Evolutionary conservation across 2,888 invertebrate species (phyloP).

Genomic region (Lysandra coridon): DNA sequence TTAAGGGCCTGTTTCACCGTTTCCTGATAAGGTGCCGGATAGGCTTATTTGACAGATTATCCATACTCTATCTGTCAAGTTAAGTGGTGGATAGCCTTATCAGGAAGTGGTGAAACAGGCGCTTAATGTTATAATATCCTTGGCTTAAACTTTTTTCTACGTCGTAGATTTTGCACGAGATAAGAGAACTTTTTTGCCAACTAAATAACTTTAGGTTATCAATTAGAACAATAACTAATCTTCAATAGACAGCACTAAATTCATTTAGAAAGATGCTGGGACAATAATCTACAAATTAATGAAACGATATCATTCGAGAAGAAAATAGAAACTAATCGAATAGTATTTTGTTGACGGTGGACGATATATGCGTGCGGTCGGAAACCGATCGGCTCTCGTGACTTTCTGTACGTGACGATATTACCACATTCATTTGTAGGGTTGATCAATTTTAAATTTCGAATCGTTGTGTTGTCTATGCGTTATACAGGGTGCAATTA

Average conservation of each 20-base stretch:
- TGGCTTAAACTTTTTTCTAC: no score
- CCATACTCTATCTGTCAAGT: no score
- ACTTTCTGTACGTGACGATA: conserved; percentile 44
- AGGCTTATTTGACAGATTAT: no score
- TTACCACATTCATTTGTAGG: conserved; percentile 42
- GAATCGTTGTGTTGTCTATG: conserved; percentile 16
- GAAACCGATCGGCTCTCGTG: conserved; percentile 42
- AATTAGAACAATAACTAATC: not conserved
- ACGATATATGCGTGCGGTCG: conserved; percentile 41
- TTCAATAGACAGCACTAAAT: not conserved
- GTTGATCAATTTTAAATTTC: conserved; percentile 31
- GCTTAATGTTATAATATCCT: no score
- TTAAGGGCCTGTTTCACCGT: no score
- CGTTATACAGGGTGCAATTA: not conserved
- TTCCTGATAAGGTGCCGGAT: no score
- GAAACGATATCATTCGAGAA: not conserved
- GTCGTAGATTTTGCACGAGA: no score
- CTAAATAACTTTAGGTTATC: no score
- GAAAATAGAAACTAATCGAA: conserved; percentile 12
- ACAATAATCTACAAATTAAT: not conserved
- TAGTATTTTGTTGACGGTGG: conserved; percentile 39
- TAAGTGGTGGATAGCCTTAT: no score
- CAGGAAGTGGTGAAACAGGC: no score
- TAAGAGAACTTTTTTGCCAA: no score
- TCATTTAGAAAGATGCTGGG: not conserved